These are phyloP conservation scores for Pseudorhombus dupliciocellatus DNA, from an alignment of 2,113 vertebrate species.

Conservation along the genomic window DNA sequence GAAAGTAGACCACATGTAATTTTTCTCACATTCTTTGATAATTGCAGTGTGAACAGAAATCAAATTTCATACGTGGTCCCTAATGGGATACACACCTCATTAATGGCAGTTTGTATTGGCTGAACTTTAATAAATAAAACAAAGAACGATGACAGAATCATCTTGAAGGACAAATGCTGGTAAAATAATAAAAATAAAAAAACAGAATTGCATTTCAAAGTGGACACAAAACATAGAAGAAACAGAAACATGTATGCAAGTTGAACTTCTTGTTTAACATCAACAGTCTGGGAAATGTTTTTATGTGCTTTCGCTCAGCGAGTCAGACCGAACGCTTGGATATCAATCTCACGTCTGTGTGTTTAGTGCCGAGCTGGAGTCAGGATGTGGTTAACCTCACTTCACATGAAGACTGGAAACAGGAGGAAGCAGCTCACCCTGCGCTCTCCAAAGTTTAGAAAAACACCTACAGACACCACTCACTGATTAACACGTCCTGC, in stretches of 20 bases:
- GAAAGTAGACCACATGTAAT: not conserved
- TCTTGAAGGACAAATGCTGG: not conserved
- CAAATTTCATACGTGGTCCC: not conserved
- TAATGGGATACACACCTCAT: not conserved
- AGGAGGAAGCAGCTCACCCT: not conserved
- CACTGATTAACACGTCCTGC: not conserved
- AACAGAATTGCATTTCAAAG: too few species aligned
- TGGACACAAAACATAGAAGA: not conserved
- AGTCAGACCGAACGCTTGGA: not conserved
- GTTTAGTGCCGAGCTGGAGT: not conserved
- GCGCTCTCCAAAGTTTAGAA: not conserved
- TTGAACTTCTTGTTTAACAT: too few species aligned
- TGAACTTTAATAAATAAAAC: not conserved
- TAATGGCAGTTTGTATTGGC: not conserved
- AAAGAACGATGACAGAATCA: not conserved
- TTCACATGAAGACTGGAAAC: not conserved
- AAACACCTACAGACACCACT: not conserved
- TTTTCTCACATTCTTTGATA: not conserved
- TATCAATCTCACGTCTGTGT: conserved; percentile 3
- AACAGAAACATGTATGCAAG: too few species aligned
- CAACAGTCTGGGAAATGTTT: not conserved
- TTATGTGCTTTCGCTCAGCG: not conserved
- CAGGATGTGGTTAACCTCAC: not conserved
- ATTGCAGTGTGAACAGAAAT: not conserved
- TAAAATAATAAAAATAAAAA: too few species aligned